Percentiles rank a stretch among this genome's conserved stretches.
phyloP scores from a whole-genome alignment of 2,797 vertebrate genomes.

The Melanogrammus aeglefinus region DNA sequence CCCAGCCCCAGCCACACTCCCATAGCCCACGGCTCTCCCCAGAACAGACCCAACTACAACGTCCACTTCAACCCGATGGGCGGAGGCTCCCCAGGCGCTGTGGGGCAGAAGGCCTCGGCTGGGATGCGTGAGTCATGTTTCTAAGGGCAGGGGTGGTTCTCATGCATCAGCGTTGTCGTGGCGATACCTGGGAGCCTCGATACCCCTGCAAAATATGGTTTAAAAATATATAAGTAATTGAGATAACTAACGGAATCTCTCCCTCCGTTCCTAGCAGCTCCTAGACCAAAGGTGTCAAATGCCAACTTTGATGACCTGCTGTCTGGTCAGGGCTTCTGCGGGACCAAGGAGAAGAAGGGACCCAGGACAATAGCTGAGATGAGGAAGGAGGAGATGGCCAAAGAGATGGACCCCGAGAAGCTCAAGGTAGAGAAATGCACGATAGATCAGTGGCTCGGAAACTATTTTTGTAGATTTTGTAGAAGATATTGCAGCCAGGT shows the following conservation, averaged over 20 bases:
- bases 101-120: conserved; percentile 71
- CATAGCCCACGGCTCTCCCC: conserved; percentile 86
- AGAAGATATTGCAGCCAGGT: no score
- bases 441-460: background rate
- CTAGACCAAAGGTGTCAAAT: conserved; percentile 81
- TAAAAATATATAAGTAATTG: background rate
- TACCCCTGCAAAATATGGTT: background rate
- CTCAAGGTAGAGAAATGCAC: conserved; percentile 77
- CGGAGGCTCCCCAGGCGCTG: conserved; percentile 73
- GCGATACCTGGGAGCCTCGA: background rate
- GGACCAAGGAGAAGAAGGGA: conserved; percentile 90
- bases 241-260: background rate
- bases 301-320: conserved; percentile 94
- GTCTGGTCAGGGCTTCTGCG: conserved; percentile 92
- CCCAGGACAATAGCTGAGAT: conserved; percentile 98
- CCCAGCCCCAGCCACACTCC: conserved; percentile 73
- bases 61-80: conserved; percentile 86
- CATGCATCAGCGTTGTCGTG: background rate
- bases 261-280: conserved; percentile 65
- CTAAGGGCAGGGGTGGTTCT: background rate
- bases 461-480: no score
- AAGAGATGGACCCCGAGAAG: conserved; percentile 98
- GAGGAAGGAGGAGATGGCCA: conserved; percentile 99
- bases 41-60: conserved; percentile 95
- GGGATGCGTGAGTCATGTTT: conserved; percentile 71